A percentile compares a stretch with the other conserved stretches of the same genome.
These are phyloP conservation scores for Tamandua tetradactyla DNA, from an alignment of 2,797 vertebrate genomes.

Conservation along the genomic window DNA sequence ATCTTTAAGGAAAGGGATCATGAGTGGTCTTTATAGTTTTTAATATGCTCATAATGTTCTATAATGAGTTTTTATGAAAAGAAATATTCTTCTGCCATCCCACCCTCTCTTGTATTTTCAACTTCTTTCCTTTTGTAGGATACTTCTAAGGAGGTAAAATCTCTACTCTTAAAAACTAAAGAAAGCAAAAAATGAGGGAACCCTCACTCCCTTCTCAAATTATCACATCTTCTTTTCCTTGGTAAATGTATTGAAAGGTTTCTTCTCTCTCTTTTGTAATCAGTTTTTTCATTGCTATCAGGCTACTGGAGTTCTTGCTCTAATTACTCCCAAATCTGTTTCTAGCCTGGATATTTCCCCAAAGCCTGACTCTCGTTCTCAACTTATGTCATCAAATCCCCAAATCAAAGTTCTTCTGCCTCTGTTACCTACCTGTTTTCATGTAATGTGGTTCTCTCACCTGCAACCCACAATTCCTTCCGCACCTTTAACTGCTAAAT, in stretches of 20 bases:
- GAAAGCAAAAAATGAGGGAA: neutral
- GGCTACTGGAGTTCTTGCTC: neutral
- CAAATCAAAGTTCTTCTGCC: slow-evolving; percentile 30
- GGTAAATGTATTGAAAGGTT: slow-evolving; percentile 44
- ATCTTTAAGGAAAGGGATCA: slow-evolving; percentile 43
- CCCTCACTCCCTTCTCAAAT: neutral
- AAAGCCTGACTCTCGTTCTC: neutral
- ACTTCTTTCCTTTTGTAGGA: slow-evolving; percentile 16
- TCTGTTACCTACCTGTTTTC: neutral
- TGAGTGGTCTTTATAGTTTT: neutral
- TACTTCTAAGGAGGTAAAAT: slow-evolving; percentile 46
- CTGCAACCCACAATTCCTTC: slow-evolving; percentile 26
- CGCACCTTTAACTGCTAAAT: slow-evolving; percentile 6
- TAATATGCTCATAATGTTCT: slow-evolving; percentile 5
- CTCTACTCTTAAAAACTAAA: slow-evolving; percentile 43
- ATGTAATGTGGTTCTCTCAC: neutral
- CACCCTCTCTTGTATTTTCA: neutral
- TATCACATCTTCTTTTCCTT: slow-evolving; percentile 3
- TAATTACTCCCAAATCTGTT: slow-evolving; percentile 38
- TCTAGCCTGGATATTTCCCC: neutral
- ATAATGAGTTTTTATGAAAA: slow-evolving; percentile 45
- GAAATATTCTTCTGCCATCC: neutral
- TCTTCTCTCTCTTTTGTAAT: neutral
- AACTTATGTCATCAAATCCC: slow-evolving; percentile 27
- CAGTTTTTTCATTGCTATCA: neutral